Base-by-base conservation (phyloP, 1,140 invertebrate species). In the Alviniconcha marisindica region DNA sequence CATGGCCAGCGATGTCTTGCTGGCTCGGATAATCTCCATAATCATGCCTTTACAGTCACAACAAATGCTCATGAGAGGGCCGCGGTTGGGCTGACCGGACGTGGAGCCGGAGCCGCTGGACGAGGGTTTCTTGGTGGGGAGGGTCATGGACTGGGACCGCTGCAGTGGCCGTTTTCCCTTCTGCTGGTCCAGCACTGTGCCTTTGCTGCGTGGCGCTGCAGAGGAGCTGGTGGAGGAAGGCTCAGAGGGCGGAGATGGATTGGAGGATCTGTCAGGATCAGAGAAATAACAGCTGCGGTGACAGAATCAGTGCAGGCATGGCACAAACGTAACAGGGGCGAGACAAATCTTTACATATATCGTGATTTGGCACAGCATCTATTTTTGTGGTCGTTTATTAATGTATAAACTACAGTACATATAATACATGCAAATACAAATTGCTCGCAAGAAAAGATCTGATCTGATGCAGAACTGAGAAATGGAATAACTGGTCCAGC, bases 11-110 rank as follows among this genome's bases (percentile, higher is more conserved):
- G 89, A 90, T 4, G 89, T 88, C 44, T 92, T 87, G 84, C 91
- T 91, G 63, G 93, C 92, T 18, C 92, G 96, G 88, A 98, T 98
- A 89, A 98, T 98, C 93, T 98, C 97, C 85, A 97, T 95, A 48
- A 98, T 96, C 96, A 99, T 97, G 14, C 96, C 96, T 91, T 97
- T 97, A 93, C 98, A 99, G 94, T 98, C 97, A 90, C 97, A 96
- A 92, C 97, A 99, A 31, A 98, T 97, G 48, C 96, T 95, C 95
- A 97, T 97, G 88, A 96, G 95, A 54, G 97, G 95, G 71, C 96
- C 96, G 86, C 96, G 95, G 82, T 96, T 91, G 95, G 87, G 48
- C 28, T 85, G 78, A 33, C 84, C 82, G n/a, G 87, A 82, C 5
- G 81, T 85, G 91, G 66, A 91, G 92, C 76, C 90, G 90, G 33